phyloP scores from a whole-genome alignment of 1,140 invertebrate species.

The Glossosoma conforme region DNA sequence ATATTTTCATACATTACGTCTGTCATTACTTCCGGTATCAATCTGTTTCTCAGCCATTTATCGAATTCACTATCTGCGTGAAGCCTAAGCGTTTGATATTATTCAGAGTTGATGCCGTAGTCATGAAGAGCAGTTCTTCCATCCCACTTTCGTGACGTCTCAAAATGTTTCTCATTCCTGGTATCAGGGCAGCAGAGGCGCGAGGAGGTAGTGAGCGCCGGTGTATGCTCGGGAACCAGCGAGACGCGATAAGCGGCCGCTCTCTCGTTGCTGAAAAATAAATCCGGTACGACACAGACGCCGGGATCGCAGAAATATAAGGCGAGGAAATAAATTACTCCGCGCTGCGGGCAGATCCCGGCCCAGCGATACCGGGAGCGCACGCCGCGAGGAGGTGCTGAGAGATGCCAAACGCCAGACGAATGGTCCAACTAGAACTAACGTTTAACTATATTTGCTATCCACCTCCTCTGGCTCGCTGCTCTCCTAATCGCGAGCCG shows the following conservation, averaged over 20 bases:
- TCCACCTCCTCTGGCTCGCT: background rate
- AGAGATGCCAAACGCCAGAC: slow-evolving; percentile 11
- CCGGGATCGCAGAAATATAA: slow-evolving; percentile 28
- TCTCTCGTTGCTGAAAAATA: slow-evolving; percentile 27
- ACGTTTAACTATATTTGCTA: no score
- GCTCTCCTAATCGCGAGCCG: slow-evolving; percentile 20
- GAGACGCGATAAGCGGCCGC: slow-evolving; percentile 26
- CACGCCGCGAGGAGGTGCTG: slow-evolving; percentile 18
- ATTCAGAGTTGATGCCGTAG: no score
- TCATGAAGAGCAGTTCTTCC: no score
- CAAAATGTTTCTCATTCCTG: no score
- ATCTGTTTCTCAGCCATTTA: no score
- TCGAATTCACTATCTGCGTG: no score
- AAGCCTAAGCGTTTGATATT: no score
- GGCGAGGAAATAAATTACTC: slow-evolving; percentile 30
- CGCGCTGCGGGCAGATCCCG: slow-evolving; percentile 22
- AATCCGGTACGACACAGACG: slow-evolving; percentile 29
- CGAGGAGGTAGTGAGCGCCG: background rate
- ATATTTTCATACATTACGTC: no score
- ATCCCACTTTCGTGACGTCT: no score
- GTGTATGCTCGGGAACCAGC: slow-evolving; percentile 4
- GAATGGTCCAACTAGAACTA: background rate
- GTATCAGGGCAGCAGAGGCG: background rate
- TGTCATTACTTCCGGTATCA: no score
- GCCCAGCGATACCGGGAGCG: slow-evolving; percentile 15